These are phyloP conservation scores for Pteropus alecto DNA, from an alignment of 2,113 vertebrate genomes.

Conservation along the genomic window DNA sequence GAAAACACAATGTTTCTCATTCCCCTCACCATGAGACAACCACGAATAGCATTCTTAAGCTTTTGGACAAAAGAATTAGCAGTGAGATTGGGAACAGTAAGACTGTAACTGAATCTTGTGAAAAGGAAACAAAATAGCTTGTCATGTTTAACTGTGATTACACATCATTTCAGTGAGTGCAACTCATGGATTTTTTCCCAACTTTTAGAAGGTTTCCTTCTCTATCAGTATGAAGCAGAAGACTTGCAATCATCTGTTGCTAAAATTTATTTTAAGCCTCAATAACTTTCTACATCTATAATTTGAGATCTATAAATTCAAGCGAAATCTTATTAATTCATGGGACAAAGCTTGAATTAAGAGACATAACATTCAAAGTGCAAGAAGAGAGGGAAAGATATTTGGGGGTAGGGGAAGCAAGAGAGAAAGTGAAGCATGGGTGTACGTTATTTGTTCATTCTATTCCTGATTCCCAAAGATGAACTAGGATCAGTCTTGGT, in stretches of 20 bases:
- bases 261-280: not conserved
- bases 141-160: not conserved
- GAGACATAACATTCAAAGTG: not conserved
- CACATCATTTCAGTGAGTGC: not conserved
- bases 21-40: not conserved
- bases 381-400: not conserved
- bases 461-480: not conserved
- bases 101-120: not conserved
- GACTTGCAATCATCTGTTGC: not conserved
- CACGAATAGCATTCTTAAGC: not conserved
- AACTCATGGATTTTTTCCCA: not conserved
- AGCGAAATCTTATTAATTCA: not conserved
- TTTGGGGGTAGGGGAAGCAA: too few species aligned
- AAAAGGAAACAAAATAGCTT: conserved; percentile 21
- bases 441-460: not conserved
- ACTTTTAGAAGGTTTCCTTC: not conserved
- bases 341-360: not conserved
- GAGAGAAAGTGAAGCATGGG: not conserved
- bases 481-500: not conserved
- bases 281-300: not conserved
- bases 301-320: not conserved
- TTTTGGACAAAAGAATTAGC: not conserved
- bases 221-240: not conserved
- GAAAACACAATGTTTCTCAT: not conserved
- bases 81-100: not conserved